Conservation (phyloP, 2,797 vertebrate genomes). For the Arnoldichthys spilopterus region DNA sequence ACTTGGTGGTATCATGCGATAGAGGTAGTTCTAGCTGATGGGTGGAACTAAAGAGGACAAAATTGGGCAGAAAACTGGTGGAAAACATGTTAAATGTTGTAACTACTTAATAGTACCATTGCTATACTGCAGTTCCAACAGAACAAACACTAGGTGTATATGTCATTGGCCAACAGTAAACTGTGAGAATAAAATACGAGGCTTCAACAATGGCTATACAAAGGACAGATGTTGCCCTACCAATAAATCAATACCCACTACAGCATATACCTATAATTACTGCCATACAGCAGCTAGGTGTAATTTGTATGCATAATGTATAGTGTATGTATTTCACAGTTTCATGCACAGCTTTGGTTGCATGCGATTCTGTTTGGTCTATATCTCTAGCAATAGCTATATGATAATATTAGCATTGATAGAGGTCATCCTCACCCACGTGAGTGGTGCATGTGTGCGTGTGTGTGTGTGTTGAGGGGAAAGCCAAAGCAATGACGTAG, state of each 20-base stretch:
- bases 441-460: conserved; percentile 18
- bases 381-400: not conserved
- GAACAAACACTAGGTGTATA: not conserved
- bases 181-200: not conserved
- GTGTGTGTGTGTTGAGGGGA: conserved; percentile 30
- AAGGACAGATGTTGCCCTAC: not conserved
- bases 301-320: not conserved
- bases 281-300: not conserved
- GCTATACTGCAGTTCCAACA: not conserved
- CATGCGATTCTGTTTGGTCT: not conserved
- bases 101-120: not conserved
- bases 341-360: not conserved
- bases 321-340: not conserved
- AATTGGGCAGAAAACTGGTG: too few relatives aligned
- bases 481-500: conserved; percentile 48
- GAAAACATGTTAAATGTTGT: not conserved
- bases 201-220: not conserved
- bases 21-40: too few relatives aligned
- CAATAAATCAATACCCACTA: not conserved
- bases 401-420: conserved; percentile 13
- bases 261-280: not conserved
- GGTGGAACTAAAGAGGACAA: too few relatives aligned
- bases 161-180: not conserved
- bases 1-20: too few relatives aligned
- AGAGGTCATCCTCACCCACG: conserved; percentile 21